Base-by-base conservation (phyloP, 2,888 invertebrate genomes). In the Steinernema hermaphroditum region DNA sequence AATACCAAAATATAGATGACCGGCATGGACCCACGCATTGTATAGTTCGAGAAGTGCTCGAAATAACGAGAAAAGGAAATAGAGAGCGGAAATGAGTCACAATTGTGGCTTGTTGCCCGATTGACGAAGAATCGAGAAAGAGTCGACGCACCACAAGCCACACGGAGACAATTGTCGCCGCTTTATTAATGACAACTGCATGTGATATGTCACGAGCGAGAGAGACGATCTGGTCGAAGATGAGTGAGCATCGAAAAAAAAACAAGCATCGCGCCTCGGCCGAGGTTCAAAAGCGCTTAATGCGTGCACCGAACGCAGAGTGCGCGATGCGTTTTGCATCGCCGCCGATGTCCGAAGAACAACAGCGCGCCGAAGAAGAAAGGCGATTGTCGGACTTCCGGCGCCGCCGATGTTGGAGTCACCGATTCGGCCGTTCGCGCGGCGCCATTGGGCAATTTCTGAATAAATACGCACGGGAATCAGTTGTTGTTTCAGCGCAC, bases 351-450 rank as follows among this genome's bases (percentile, higher is more conserved):
- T 37, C 37, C 37, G 37, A 37, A 37, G 37, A 37, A 37, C 37
- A 37, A 37, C 37, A 37, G 37, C 4, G 46, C 46, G 46, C 19
- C 6, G 22, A 54, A 27, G 24, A 27, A 54, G 54, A 54, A 27
- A 27, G 24, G 54, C 54, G 54, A 54, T 27, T 54, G 54, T 24
- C 27, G 54, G 54, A 54, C 54, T 54, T 54, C 54, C 54, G 54
- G 54, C 54, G 54, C 27, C 27, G 27, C 27, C 27, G n/a, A n/a
- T n/a, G 9, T 22, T 14, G 27, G 2, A 54, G 27, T 27, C 54
- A 27, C 54, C 54, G 54, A 27, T 24, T 24, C 54, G 54, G 4
- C 16, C 54, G 27, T 27, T 22, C 27, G 54, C 54, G 54, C 54
- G 54, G 24, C 54, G 27, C 54, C 27, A 27, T 14, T 19, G 46